Conservation (phyloP, 1,140 invertebrate species). For the Anastatus disparis region DNA sequence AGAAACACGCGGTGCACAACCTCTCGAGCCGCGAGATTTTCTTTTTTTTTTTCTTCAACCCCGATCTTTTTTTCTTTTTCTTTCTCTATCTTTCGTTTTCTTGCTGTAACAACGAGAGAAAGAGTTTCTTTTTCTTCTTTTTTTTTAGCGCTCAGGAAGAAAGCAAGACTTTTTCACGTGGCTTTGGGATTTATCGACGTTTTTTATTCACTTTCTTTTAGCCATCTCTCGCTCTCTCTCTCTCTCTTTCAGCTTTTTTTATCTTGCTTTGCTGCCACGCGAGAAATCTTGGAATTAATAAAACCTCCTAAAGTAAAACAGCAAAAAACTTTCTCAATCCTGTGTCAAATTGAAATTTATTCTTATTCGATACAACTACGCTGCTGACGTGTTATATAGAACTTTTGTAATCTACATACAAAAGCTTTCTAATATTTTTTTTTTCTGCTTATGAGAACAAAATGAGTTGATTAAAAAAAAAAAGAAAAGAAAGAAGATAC, state of each 20-base stretch:
- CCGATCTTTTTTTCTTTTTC: conserved; percentile 6
- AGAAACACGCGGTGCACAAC: conserved; percentile 24
- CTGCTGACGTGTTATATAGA: neutral
- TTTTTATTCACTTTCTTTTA: conserved; percentile 28
- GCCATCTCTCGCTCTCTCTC: too few relatives aligned
- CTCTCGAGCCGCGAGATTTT: neutral
- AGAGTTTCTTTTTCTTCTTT: neutral
- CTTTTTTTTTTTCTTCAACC: neutral
- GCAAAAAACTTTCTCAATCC: conserved; percentile 32
- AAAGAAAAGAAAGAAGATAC: neutral
- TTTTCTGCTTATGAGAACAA: conserved; percentile 9
- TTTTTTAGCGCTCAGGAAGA: neutral
- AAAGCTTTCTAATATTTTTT: conserved; percentile 9
- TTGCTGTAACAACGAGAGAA: neutral
- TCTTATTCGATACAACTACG: conserved; percentile 15
- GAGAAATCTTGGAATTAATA: conserved; percentile 35
- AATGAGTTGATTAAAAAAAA: neutral
- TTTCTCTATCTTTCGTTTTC: neutral
- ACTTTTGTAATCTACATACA: conserved; percentile 10
- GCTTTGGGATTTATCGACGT: conserved; percentile 38
- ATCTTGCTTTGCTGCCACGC: neutral
- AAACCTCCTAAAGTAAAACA: conserved; percentile 32
- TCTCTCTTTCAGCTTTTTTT: too few relatives aligned
- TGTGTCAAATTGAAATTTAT: conserved; percentile 35
- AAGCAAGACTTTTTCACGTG: conserved; percentile 27